phyloP scores from a whole-genome alignment of 1,140 invertebrate genomes.

The Papilio polyxenes region DNA sequence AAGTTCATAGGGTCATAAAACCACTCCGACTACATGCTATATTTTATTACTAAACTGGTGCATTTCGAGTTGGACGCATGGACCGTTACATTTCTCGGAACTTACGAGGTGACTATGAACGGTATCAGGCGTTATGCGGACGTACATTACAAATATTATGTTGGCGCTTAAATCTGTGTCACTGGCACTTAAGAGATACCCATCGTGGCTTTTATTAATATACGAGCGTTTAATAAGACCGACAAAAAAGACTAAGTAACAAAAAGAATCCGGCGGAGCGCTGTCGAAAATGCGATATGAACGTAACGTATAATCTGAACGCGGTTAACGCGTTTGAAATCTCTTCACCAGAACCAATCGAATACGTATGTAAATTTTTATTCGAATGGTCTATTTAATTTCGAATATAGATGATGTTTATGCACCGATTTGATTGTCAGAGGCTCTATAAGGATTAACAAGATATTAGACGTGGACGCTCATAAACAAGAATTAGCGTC shows the following conservation, averaged over 20 bases:
- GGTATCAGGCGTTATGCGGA: slow-evolving; percentile 61
- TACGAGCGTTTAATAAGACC: slow-evolving; percentile 53
- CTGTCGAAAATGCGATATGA: slow-evolving; percentile 31
- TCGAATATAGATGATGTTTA: slow-evolving; percentile 50
- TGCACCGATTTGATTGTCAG: slow-evolving; percentile 60
- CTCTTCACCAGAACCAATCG: slow-evolving; percentile 44
- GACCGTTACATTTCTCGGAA: slow-evolving; percentile 72
- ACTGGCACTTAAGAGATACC: slow-evolving; percentile 63
- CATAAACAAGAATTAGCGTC: slow-evolving; percentile 79
- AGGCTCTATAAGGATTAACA: slow-evolving; percentile 61
- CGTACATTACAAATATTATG: slow-evolving; percentile 71
- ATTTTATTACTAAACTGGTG: slow-evolving; percentile 69
- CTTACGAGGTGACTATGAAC: slow-evolving; percentile 61
- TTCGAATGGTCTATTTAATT: slow-evolving; percentile 48
- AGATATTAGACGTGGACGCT: slow-evolving; percentile 60
- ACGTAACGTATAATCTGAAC: slow-evolving; percentile 46
- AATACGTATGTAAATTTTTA: slow-evolving; percentile 48
- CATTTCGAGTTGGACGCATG: slow-evolving; percentile 58
- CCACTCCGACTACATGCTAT: slow-evolving; percentile 53
- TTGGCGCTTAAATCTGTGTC: slow-evolving; percentile 63
- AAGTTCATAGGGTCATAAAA: slow-evolving; percentile 62
- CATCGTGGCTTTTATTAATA: slow-evolving; percentile 62
- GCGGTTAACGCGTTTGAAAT: slow-evolving; percentile 52
- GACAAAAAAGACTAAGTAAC: slow-evolving; percentile 47
- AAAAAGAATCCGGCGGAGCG: slow-evolving; percentile 35